Percentiles rank a stretch among this genome's conserved stretches.
These are phyloP conservation scores for Echinarachnius parma DNA, from an alignment of 53 echinoderm and acorn worm species.

Conservation along the genomic window DNA sequence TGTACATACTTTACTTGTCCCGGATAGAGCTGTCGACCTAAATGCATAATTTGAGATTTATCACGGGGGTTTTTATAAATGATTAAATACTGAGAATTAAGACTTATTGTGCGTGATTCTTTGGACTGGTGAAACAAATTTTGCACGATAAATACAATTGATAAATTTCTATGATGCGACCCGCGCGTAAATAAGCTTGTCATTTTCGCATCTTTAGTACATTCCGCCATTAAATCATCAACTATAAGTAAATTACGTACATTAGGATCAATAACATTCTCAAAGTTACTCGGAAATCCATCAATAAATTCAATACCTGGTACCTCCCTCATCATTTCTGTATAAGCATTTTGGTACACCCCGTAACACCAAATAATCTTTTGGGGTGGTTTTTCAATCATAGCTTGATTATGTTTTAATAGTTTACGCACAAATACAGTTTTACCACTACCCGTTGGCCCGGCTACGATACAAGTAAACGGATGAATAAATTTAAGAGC, in stretches of 20 bases:
- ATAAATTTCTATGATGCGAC: conserved; percentile 51
- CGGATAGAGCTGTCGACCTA: conserved; percentile 40
- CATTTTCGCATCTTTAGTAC: conserved; percentile 42
- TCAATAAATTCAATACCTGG: conserved; percentile 55
- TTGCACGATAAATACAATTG: conserved; percentile 52
- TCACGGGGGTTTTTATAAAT: conserved; percentile 56
- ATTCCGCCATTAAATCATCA: conserved; percentile 58
- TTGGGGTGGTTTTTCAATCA: conserved; percentile 42
- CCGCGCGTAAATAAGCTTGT: conserved; percentile 47
- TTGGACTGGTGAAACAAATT: conserved; percentile 42
- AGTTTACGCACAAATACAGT: conserved; percentile 42
- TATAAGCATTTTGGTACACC: conserved; percentile 43
- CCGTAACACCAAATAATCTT: conserved; percentile 64
- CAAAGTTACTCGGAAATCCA: conserved; percentile 48
- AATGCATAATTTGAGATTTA: conserved; percentile 27
- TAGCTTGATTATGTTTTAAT: conserved; percentile 21
- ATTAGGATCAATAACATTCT: conserved; percentile 37
- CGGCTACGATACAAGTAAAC: conserved; percentile 39
- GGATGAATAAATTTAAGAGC: conserved; percentile 20
- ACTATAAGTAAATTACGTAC: conserved; percentile 44
- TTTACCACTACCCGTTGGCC: conserved; percentile 47
- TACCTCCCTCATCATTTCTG: conserved; percentile 28
- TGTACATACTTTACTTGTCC: conserved; percentile 12
- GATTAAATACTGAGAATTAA: conserved; percentile 54
- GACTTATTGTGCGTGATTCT: conserved; percentile 50